Percentiles rank a stretch among this genome's conserved stretches.
phyloP scores from a whole-genome alignment of 2,888 invertebrate genomes.

The Sinohyriopsis cumingii region DNA sequence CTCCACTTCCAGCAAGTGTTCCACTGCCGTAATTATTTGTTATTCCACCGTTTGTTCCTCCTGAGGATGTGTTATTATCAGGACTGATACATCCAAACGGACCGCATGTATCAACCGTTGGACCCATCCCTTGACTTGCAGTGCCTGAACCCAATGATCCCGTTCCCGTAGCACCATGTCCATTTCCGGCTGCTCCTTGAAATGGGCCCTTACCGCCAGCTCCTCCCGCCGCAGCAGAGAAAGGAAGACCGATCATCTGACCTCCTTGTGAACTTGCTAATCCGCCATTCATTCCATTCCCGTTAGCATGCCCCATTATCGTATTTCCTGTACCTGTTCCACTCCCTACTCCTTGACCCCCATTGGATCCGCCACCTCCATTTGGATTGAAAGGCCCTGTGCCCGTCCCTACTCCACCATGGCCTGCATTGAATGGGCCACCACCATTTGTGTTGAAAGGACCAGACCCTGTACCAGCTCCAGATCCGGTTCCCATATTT shows the following conservation, averaged over 20 bases:
- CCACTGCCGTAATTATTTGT: not conserved
- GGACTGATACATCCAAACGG: constrained; percentile 14
- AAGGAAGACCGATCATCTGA: constrained; percentile 1
- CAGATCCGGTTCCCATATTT: not conserved
- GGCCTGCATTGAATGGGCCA: constrained; percentile 19
- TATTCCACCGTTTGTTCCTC: constrained; percentile 9
- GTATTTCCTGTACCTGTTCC: constrained; percentile 6
- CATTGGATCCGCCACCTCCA: not conserved
- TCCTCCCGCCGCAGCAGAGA: constrained; percentile 7
- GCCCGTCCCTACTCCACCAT: constrained; percentile 8
- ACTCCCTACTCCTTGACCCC: constrained; percentile 4
- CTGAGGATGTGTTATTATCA: not conserved
- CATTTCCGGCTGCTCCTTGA: constrained; percentile 4
- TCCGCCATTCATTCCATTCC: too few relatives aligned
- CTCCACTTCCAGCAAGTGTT: not conserved
- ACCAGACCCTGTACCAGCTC: not conserved
- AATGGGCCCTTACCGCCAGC: not conserved
- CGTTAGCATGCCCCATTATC: not conserved
- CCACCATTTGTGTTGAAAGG: constrained; percentile 6
- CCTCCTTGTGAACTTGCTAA: too few relatives aligned
- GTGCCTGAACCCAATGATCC: not conserved
- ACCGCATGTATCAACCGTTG: constrained; percentile 18
- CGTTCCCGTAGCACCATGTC: not conserved
- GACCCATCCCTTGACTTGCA: constrained; percentile 4
- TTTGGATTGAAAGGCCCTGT: constrained; percentile 3